Evolutionary conservation across 2,113 vertebrate genomes (phyloP).

Genomic region (Ageneiosus marmoratus): DNA sequence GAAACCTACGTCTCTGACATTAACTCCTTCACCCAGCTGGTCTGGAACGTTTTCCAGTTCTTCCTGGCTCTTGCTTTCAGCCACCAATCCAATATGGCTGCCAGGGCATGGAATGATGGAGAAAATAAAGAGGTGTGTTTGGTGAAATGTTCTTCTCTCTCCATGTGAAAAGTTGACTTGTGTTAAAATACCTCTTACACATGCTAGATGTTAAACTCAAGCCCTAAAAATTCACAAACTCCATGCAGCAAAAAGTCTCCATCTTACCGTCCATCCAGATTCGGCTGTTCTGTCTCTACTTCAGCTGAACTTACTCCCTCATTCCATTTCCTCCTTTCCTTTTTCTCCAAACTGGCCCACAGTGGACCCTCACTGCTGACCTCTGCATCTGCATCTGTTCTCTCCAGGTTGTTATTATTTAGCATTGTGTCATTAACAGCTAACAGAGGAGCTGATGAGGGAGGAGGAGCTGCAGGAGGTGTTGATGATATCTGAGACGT

Average conservation of each 20-base stretch:
- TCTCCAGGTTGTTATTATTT: neutral
- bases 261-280: conserved; percentile 49
- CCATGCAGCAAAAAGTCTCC: conserved; percentile 22
- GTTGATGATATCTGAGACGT: neutral
- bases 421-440: neutral
- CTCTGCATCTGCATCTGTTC: conserved; percentile 1
- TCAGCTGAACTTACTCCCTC: neutral
- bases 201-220: neutral
- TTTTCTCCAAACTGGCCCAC: conserved; percentile 53
- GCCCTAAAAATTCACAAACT: conserved; percentile 5
- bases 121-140: conserved; percentile 22
- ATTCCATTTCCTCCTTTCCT: neutral
- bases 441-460: neutral
- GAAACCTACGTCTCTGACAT: neutral
- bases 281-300: neutral
- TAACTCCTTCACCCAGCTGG: neutral
- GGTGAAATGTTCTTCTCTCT: conserved; percentile 2
- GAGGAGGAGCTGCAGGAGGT: conserved; percentile 7
- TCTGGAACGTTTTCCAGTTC: neutral
- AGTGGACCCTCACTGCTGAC: conserved; percentile 39
- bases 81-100: neutral
- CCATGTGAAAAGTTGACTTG: neutral
- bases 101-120: neutral
- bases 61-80: neutral
- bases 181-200: neutral